phyloP scores from a whole-genome alignment of 2,888 invertebrate genomes.

The Epiblema foenella region DNA sequence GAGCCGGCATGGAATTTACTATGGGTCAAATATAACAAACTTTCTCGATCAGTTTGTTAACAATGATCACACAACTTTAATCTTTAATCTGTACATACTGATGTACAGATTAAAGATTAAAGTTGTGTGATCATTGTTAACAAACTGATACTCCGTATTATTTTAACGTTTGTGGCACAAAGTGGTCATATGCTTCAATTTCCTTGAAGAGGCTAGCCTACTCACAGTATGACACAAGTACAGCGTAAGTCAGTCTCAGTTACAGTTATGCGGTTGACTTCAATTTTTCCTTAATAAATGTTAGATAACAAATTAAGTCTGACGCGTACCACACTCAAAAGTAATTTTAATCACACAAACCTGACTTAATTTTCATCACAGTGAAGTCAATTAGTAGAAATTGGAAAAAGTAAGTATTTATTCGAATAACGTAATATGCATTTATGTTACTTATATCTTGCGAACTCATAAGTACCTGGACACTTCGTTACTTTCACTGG shows the following conservation, averaged over 20 bases:
- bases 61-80: constrained; percentile 11
- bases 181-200: background rate
- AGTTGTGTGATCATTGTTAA: constrained; percentile 6
- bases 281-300: background rate
- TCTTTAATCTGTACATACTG: background rate
- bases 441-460: no score
- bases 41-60: constrained; percentile 12
- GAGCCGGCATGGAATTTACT: constrained; percentile 48
- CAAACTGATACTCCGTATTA: background rate
- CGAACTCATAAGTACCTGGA: no score
- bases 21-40: constrained; percentile 41
- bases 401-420: no score
- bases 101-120: background rate
- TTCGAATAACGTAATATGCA: no score
- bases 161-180: no score
- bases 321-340: background rate
- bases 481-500: no score
- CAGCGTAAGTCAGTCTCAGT: background rate
- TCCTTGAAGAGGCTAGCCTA: background rate
- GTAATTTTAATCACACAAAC: no score
- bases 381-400: no score
- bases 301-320: background rate
- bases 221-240: background rate
- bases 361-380: no score
- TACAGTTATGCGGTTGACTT: background rate